A percentile compares a stretch with the other conserved stretches of the same genome.
phyloP scores from a whole-genome alignment of 2,113 vertebrate genomes.

The Syrmaticus mikado region DNA sequence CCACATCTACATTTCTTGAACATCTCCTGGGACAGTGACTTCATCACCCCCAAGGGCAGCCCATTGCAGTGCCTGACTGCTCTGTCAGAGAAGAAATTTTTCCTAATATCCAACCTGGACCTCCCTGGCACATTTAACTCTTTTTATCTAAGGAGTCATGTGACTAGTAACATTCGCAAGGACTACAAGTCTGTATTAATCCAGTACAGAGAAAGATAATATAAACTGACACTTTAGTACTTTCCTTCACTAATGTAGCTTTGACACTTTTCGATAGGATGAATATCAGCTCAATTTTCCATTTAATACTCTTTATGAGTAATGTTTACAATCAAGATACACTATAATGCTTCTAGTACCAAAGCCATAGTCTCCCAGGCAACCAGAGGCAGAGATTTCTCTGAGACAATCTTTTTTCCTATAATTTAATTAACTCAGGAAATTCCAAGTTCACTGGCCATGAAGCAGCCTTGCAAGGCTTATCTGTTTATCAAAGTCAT shows the following conservation, averaged over 20 bases:
- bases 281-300: not conserved
- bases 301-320: not conserved
- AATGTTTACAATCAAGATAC: not conserved
- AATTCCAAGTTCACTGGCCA: not conserved
- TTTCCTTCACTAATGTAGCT: not conserved
- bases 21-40: too few species aligned
- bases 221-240: not conserved
- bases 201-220: not conserved
- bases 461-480: not conserved
- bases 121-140: not conserved
- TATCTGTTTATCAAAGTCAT: not conserved
- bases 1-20: too few species aligned
- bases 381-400: not conserved
- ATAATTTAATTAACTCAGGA: not conserved
- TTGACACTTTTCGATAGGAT: not conserved
- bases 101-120: too few species aligned
- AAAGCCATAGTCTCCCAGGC: not conserved
- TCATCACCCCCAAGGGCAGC: too few species aligned
- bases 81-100: too few species aligned
- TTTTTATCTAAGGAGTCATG: not conserved
- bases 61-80: too few species aligned
- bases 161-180: not conserved
- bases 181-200: not conserved
- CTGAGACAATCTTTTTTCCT: not conserved
- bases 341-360: not conserved